phyloP scores from a whole-genome alignment of 2,888 invertebrate species.

The Drosophila limbata region DNA sequence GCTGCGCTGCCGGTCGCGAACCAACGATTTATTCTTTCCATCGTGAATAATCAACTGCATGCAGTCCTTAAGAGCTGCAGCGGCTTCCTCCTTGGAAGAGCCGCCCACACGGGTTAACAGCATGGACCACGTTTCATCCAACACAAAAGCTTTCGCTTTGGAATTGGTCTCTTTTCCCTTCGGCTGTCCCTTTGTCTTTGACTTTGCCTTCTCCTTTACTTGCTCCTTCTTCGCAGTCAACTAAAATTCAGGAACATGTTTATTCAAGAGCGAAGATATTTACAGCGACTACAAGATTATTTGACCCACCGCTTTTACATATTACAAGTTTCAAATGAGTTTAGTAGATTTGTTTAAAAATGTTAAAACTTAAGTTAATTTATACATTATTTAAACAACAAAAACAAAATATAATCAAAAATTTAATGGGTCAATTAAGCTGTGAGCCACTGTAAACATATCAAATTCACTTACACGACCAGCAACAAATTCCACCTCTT shows the following conservation, averaged over 20 bases:
- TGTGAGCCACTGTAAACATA: too few relatives aligned
- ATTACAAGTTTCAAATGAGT: too few relatives aligned
- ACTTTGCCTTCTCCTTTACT: neutral
- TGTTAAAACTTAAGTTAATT: too few relatives aligned
- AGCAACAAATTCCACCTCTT: slow-evolving; percentile 89
- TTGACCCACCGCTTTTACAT: too few relatives aligned
- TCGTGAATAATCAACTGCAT: slow-evolving; percentile 90
- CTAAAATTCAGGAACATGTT: neutral
- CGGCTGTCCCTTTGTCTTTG: slow-evolving; percentile 1
- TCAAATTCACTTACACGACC: slow-evolving; percentile 84
- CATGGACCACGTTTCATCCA: slow-evolving; percentile 88
- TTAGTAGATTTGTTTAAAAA: too few relatives aligned
- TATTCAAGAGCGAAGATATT: neutral
- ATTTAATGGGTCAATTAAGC: neutral
- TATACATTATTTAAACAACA: too few relatives aligned
- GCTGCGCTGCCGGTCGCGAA: slow-evolving; percentile 88
- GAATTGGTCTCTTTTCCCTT: neutral
- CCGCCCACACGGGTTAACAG: slow-evolving; percentile 83
- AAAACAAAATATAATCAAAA: too few relatives aligned
- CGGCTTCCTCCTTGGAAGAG: slow-evolving; percentile 73
- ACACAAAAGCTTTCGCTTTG: slow-evolving; percentile 81
- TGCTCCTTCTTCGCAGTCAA: neutral
- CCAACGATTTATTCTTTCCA: slow-evolving; percentile 76
- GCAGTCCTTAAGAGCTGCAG: slow-evolving; percentile 89
- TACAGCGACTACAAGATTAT: too few relatives aligned